Base-by-base conservation (phyloP, 2,113 vertebrate genomes). In the Bostrychus sinensis region DNA sequence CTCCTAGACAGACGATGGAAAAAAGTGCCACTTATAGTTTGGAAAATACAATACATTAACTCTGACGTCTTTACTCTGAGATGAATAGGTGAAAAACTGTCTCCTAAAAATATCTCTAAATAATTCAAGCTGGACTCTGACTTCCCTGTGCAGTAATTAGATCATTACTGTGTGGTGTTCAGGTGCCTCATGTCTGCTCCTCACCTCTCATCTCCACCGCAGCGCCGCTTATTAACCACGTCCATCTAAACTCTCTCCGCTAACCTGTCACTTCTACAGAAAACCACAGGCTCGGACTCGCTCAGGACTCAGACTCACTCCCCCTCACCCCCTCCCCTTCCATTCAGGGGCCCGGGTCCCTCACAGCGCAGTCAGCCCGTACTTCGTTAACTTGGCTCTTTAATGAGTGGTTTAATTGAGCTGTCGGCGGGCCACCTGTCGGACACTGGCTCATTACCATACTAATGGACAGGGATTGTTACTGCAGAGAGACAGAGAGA, bases 371-470 rank as follows among this genome's bases (percentile, higher is more conserved):
- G 93, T 94, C 93, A 93, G 95, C 94, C 43, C 11, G 43, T 10
- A 25, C 45, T 98, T 98, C 95, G 95, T 99, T 99, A 98, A 97
- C 96, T 92, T 95, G 93, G 75, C 90, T 94, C 94, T 96, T 98
- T 98, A 99, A 98, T 96, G 95, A 99, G 97, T 94, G 93, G 92
- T 95, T 98, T 99, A 99, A 99, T 98, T 99, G 96, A 98, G 96
- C 96, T 94, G 96, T 98, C 95, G 96, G 91, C 87, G 86, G 94
- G 94, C 97, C 97, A 99, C 97, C 97, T 99, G 97, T 98, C 96
- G 95, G 95, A 94, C 88, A 81, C 92, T 90, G 94, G 94, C 96
- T 98, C 95, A 98, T 99, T 99, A 97, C 94, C 97, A 99, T 99
- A 96, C 95, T 98, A 99, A 99, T 99, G 95, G 94, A 92, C 89